Evolutionary conservation across 1,140 invertebrate genomes (phyloP), one percentile per base, ranked within the genome.

Genomic region (Physella acuta): DNA sequence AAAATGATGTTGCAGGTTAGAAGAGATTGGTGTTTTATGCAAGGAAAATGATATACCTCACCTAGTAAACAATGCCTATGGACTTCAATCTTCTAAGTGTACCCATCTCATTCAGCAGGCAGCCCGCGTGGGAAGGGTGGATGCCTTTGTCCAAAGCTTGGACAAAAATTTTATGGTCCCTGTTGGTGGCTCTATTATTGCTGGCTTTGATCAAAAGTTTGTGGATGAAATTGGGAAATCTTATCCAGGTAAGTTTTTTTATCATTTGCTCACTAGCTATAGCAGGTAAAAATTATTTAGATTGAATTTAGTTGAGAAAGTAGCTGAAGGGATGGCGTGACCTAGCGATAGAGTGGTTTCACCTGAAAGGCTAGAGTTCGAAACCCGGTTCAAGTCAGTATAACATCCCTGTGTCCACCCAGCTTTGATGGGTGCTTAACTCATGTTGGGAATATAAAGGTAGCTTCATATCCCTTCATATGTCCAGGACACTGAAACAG

Each of bases 111-210:
- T 94, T 76, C 89, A 93, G 83, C 88, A 90, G 76, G 81, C 85
- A 61, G 71, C 76, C n/a, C 65, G 76, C 55, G 71, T 88, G 71
- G 92, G 91, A 33, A 86, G 92, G 67, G 85, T 94, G 0, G 92
- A 94, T 86, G 89, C 90, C 3, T 91, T 93, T 84, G 91, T 94
- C 68, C 93, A 95, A 81, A 94, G 92, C 78, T 92, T 91, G 26
- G 93, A 95, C 82, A 95, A 95, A 82, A 95, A 95, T 84, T 90
- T 95, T 58, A 84, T 94, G 83, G 92, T 95, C 30, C 93, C 93
- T 60, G 94, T 95, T 24, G 93, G 94, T 44, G 94, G 93, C 0
- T 88, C 92, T 17, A 88, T 95, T 34, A 90, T 94, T 70, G 92
- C 90, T 53, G 91, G 91, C 0, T 92, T 91, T 83, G 88, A 93